Evolutionary conservation across 2,888 invertebrate genomes (phyloP), one percentile per base, ranked within the genome.

Genomic region (Fissipunctia ypsillon): DNA sequence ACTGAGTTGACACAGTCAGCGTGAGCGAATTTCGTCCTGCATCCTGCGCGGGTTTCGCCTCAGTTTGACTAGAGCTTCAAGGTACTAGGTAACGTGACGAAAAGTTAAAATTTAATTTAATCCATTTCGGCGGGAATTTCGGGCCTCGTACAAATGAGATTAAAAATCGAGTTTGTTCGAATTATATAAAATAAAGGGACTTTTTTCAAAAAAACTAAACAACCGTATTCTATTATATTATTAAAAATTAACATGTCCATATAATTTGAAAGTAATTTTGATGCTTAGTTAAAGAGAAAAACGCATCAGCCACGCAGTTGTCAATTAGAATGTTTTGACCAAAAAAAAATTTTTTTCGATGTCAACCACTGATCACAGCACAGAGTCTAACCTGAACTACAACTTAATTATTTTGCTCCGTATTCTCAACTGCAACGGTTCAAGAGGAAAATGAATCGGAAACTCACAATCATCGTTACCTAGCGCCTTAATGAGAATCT

Each of bases 401-500:
- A 31, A 3, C 10, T n/a, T 31, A 63, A 64, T 41, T 28, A 22
- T 41, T 31, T 66, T 41, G 28, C 28, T 43, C 31, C 16, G 16
- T 31, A n/a, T 12, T 67, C 41, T 43, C 22, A 31, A 25, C 19
- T 14, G 14, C 25, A 22, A 67, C 28, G 41, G 28, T 12, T n/a
- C 28, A 22, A 66, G 22, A 64, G 10, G 16, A 12, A 31, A 65
- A 19, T 19, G 0, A 19, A 70, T 19, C 31, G 43, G 31, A 25
- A 43, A 16, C n/a, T 25, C 3, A 3, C 9, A 14, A 19, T 19
- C 19, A 72, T 19, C 41, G 6, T 31, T n/a, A 72, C 72, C 50
- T 41, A 52, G 69, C 31, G 50, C 69, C 41, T 43, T 35, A 70
- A 16, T 50, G 48, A 70, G 25, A 48, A 54, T 76, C 67, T 57